These are phyloP conservation scores for Perognathus longimembris DNA, from an alignment of 2,113 vertebrate genomes.

Conservation along the genomic window DNA sequence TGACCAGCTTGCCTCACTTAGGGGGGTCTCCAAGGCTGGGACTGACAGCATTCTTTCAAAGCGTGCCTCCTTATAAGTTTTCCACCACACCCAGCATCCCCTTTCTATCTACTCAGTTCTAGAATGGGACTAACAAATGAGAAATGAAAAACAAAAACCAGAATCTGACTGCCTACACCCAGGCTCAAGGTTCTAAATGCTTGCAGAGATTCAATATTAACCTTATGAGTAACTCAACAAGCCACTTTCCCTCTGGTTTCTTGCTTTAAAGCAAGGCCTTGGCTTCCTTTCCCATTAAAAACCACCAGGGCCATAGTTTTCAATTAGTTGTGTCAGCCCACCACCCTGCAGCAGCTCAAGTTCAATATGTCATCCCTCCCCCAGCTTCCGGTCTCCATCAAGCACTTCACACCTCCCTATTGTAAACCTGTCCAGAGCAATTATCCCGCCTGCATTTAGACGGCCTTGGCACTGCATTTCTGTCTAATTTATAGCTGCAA, in stretches of 20 bases:
- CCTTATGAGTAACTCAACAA: neutral
- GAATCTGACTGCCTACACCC: too few species aligned
- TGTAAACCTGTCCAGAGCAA: constrained; percentile 90
- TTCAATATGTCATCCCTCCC: constrained; percentile 62
- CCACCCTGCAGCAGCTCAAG: constrained; percentile 55
- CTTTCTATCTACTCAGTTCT: neutral
- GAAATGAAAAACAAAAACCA: constrained; percentile 16
- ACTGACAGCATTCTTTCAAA: neutral
- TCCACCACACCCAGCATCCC: neutral
- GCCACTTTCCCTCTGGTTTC: neutral
- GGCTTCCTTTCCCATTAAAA: constrained; percentile 66
- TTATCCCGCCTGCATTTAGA: constrained; percentile 74
- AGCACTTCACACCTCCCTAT: constrained; percentile 87
- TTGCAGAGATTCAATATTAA: neutral
- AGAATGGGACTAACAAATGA: neutral
- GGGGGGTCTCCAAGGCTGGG: neutral
- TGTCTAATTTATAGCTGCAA: constrained; percentile 83
- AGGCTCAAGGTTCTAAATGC: neutral
- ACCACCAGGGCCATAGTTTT: constrained; percentile 68
- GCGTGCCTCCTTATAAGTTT: neutral
- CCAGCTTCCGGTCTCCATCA: constrained; percentile 64
- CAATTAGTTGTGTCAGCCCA: constrained; percentile 75
- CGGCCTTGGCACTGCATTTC: constrained; percentile 77
- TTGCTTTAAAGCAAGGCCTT: constrained; percentile 40
- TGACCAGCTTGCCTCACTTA: neutral